Evolutionary conservation across 2,113 vertebrate species (phyloP), one percentile per base, ranked within the genome.

Genomic region (Gila orcuttii): DNA sequence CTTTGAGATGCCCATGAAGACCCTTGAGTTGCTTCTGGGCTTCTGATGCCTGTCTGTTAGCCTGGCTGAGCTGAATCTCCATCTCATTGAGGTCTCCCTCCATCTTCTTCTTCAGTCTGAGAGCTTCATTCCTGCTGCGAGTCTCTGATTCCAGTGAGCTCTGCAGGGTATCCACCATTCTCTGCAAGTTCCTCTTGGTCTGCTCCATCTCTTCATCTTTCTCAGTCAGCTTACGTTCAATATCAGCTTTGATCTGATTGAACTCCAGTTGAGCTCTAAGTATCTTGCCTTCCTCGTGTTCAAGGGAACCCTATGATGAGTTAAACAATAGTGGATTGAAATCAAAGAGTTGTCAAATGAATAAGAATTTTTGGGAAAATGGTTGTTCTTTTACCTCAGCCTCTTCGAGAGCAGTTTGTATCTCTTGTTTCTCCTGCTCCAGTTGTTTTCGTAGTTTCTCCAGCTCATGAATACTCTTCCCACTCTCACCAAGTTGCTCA

Each of bases 161-260:
- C 94, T 98, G 97, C 25, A 98, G 94, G 0, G 96, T 95, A 33
- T 97, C 96, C 83, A 96, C 93, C 87, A 93, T 88, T 12, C 96
- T 91, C 90, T 94, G 93, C 79, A 97, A 94, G 92, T 97, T 97
- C 60, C 96, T 93, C 90, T 97, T 97, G 84, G 93, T 90, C 91
- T 96, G 96, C 87, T 98, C 97, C 94, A 96, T 95, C 92, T 98
- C 97, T 89, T 98, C 97, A 0, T 97, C 97, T 92, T 97, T 97
- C 55, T 98, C 97, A 0, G 93, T 79, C 90, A 97, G 69, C 86
- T 97, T 57, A 21, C 55, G 55, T 57, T 57, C 55, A 57, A 57
- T 57, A 8, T 57, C 55, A 21, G 55, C 55, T 97, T 97, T 97
- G 47, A 94, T 91, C 90, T 98, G 97, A 90, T 93, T 96, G 84